Conservation (phyloP, 2,797 vertebrate genomes). For the Esox lucius region DNA sequence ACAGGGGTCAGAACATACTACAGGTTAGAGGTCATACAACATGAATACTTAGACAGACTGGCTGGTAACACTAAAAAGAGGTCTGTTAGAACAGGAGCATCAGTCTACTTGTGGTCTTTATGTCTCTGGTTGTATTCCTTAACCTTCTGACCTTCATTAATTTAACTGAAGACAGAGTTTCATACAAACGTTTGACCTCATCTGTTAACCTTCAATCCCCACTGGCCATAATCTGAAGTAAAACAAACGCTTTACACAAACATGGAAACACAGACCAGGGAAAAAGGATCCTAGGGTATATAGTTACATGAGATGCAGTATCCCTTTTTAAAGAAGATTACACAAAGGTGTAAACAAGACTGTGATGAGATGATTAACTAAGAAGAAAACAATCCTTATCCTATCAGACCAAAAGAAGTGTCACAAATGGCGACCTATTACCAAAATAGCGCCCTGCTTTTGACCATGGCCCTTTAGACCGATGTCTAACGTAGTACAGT, state of each 20-base stretch:
- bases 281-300: conserved; percentile 29
- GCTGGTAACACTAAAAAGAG: conserved; percentile 66
- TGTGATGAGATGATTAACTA: conserved; percentile 41
- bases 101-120: conserved; percentile 39
- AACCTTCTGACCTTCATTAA: conserved; percentile 32
- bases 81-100: conserved; percentile 57
- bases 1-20: conserved; percentile 14
- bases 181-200: conserved; percentile 47
- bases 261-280: conserved; percentile 36
- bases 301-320: conserved; percentile 69
- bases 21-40: conserved; percentile 43
- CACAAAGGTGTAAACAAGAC: conserved; percentile 37
- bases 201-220: conserved; percentile 47
- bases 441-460: not conserved
- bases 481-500: not conserved
- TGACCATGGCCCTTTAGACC: too few relatives aligned
- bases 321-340: conserved; percentile 57
- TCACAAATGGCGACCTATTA: not conserved
- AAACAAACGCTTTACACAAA: conserved; percentile 44
- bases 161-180: conserved; percentile 37
- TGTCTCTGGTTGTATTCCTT: conserved; percentile 68
- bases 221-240: conserved; percentile 44
- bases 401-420: conserved; percentile 9
- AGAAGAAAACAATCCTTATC: conserved; percentile 9
- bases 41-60: conserved; percentile 42